Conservation (phyloP, 2,113 vertebrate species). For the Alethe castanea region DNA sequence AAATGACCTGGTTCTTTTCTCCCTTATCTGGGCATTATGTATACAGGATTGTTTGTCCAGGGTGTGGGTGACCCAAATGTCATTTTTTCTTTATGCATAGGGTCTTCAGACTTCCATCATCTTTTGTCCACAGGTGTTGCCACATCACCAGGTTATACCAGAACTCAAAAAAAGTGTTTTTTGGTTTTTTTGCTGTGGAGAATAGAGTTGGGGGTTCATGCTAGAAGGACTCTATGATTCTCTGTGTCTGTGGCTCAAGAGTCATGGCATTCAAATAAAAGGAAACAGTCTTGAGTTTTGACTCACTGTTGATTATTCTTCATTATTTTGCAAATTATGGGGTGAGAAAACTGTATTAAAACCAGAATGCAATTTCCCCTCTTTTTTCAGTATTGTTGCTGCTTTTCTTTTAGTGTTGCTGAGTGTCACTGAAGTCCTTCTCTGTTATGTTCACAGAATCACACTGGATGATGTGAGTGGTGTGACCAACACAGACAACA, state of each 20-base stretch:
- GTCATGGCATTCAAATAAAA: not conserved
- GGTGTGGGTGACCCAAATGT: not conserved
- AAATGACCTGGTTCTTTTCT: not conserved
- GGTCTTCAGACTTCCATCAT: not conserved
- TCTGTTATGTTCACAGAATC: not conserved
- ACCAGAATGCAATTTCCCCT: not conserved
- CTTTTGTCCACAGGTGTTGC: not conserved
- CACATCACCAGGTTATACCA: not conserved
- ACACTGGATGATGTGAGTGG: rapidly evolving
- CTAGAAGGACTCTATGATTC: not conserved
- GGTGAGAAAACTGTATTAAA: not conserved
- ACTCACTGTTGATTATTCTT: not conserved
- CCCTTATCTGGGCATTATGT: not conserved
- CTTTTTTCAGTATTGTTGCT: not conserved
- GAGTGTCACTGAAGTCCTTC: not conserved
- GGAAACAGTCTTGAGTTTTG: not conserved
- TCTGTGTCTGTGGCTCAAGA: not conserved
- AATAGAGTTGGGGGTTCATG: not conserved
- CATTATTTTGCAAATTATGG: not conserved
- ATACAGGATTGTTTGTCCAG: not conserved
- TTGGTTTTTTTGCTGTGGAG: rapidly evolving
- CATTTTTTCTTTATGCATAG: not conserved
- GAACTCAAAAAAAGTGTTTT: not conserved
- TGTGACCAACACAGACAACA: rapidly evolving
- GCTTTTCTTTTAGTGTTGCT: not conserved